phyloP scores from a whole-genome alignment of 2,113 vertebrate species.

The Sander lucioperca region DNA sequence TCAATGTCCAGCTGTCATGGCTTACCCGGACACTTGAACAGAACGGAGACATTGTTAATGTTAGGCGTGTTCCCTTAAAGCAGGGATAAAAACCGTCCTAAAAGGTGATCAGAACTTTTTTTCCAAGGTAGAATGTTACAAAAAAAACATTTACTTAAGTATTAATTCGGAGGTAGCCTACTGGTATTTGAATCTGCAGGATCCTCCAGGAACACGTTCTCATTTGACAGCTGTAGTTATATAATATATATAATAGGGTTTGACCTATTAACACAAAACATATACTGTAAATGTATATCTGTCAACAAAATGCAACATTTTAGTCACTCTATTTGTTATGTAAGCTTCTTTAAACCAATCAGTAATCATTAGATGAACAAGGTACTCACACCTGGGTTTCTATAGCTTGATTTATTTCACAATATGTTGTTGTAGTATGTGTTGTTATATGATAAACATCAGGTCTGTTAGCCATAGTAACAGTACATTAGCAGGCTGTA shows the following conservation, averaged over 20 bases:
- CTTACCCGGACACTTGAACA: background rate
- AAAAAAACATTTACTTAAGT: too few species aligned
- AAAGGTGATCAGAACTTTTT: too few species aligned
- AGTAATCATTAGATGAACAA: background rate
- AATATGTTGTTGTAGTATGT: background rate
- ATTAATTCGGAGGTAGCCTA: too few species aligned
- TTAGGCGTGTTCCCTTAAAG: background rate
- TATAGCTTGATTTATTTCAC: background rate
- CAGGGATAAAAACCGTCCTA: too few species aligned
- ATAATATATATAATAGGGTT: too few species aligned
- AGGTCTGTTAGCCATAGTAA: constrained; percentile 6
- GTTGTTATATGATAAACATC: constrained; percentile 10
- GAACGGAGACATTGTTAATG: background rate
- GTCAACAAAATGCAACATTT: too few species aligned
- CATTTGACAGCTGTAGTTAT: background rate
- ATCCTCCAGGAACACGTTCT: background rate
- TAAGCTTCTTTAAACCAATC: background rate
- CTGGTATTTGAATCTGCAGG: background rate
- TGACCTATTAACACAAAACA: background rate
- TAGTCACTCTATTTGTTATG: background rate
- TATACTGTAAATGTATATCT: too few species aligned
- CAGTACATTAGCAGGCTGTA: constrained; percentile 24
- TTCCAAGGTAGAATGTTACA: too few species aligned
- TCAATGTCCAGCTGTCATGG: background rate
- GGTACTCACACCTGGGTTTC: background rate